phyloP scores from a whole-genome alignment of 2,113 vertebrate genomes.

The Labeo rohita region DNA sequence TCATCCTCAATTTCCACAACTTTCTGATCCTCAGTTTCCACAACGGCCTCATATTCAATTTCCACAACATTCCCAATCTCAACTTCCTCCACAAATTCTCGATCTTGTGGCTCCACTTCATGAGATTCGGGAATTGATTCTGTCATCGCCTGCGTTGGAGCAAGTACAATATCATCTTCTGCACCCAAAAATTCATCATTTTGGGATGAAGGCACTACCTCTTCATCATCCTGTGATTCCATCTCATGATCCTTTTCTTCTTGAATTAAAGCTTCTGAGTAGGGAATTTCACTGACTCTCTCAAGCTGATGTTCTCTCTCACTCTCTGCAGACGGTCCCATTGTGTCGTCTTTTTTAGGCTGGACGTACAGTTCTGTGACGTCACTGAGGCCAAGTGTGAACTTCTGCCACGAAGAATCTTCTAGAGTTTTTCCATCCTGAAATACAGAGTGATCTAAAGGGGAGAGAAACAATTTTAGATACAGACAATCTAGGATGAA shows the following conservation, averaged over 20 bases:
- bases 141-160: constrained; percentile 26
- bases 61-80: neutral
- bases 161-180: constrained; percentile 23
- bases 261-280: constrained; percentile 26
- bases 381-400: constrained; percentile 67
- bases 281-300: constrained; percentile 24
- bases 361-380: constrained; percentile 64
- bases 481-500: neutral
- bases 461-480: neutral
- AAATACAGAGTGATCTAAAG: constrained; percentile 50
- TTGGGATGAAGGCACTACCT: constrained; percentile 35
- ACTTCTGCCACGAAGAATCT: constrained; percentile 60
- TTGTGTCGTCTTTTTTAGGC: constrained; percentile 55
- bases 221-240: constrained; percentile 9
- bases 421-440: constrained; percentile 8
- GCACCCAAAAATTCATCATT: neutral
- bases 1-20: neutral
- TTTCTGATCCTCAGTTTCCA: neutral
- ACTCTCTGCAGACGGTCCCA: neutral
- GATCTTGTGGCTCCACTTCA: constrained; percentile 6
- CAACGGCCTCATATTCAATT: neutral
- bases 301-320: neutral
- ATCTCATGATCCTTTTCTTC: neutral
- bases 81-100: neutral
- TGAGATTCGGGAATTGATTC: neutral